A percentile compares a stretch with the other conserved stretches of the same genome.
These are phyloP conservation scores for Gonatopus flavifemur DNA, from an alignment of 1,140 invertebrate species.

Conservation along the genomic window DNA sequence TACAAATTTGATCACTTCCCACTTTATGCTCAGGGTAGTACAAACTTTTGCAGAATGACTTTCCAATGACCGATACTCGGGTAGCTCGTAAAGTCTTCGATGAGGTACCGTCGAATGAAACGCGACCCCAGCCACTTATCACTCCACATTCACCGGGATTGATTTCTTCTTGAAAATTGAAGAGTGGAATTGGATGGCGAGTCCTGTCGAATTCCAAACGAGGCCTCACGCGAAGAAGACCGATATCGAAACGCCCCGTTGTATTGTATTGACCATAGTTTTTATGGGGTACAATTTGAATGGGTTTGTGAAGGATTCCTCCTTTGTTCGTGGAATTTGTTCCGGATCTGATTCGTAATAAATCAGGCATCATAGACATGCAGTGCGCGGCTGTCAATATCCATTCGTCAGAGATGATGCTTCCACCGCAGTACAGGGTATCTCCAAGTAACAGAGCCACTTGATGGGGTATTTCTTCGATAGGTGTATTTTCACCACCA, in stretches of 20 bases:
- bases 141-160: slow-evolving; percentile 27
- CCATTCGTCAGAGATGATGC: slow-evolving; percentile 59
- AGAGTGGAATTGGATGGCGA: slow-evolving; percentile 22
- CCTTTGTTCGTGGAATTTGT: slow-evolving; percentile 47
- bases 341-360: slow-evolving; percentile 46
- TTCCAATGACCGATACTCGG: slow-evolving; percentile 34
- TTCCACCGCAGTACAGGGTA: too few relatives aligned
- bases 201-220: slow-evolving; percentile 31
- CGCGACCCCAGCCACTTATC: slow-evolving; percentile 52
- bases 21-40: slow-evolving; percentile 16
- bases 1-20: slow-evolving; percentile 51
- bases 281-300: slow-evolving; percentile 53
- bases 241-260: slow-evolving; percentile 60
- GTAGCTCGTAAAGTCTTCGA: too few relatives aligned
- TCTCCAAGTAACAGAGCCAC: too few relatives aligned
- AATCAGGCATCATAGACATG: slow-evolving; percentile 49
- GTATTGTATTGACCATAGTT: slow-evolving; percentile 44
- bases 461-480: slow-evolving; percentile 65
- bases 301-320: slow-evolving; percentile 35
- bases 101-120: too few relatives aligned
- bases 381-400: slow-evolving; percentile 68
- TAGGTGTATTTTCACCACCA: slow-evolving; percentile 62
- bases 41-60: slow-evolving; percentile 26
- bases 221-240: slow-evolving; percentile 52
- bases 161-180: slow-evolving; percentile 20